Conservation (phyloP, 2,888 invertebrate species). For the Apamea monoglypha region DNA sequence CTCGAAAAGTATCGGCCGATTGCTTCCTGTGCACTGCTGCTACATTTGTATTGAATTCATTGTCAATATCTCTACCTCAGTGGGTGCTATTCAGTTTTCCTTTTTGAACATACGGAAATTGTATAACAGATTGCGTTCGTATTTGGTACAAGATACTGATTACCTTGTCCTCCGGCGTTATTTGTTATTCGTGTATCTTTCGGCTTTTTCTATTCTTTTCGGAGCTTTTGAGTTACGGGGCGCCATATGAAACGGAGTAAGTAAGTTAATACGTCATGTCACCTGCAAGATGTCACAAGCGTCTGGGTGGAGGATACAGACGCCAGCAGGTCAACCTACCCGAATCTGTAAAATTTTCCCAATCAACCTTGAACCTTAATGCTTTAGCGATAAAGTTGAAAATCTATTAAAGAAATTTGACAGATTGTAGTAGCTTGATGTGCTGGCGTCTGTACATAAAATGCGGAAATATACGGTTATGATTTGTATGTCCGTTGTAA, state of each 20-base stretch:
- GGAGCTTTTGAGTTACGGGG: conserved; percentile 22
- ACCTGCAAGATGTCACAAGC: conserved; percentile 31
- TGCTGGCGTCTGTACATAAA: too few species aligned
- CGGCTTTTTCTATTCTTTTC: conserved; percentile 22
- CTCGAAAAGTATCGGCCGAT: background rate
- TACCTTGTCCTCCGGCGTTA: background rate
- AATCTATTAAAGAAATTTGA: too few species aligned
- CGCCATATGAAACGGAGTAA: conserved; percentile 6
- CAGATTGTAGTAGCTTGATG: too few species aligned
- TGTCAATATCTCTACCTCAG: background rate
- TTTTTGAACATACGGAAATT: conserved; percentile 1
- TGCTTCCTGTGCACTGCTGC: background rate
- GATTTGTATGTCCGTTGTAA: background rate
- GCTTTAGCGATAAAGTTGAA: too few species aligned
- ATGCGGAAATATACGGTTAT: conserved; percentile 6
- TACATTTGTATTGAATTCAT: background rate
- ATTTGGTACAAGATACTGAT: conserved; percentile 24
- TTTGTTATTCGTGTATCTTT: conserved; percentile 11
- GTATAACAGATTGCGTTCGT: background rate
- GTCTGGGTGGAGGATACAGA: conserved; percentile 16
- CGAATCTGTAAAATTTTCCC: too few species aligned
- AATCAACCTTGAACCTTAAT: too few species aligned
- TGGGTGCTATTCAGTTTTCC: background rate
- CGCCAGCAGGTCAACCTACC: too few species aligned
- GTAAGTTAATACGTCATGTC: conserved; percentile 32